Conservation (phyloP, 2,888 invertebrate species). For the Lithophane ornitopus region DNA sequence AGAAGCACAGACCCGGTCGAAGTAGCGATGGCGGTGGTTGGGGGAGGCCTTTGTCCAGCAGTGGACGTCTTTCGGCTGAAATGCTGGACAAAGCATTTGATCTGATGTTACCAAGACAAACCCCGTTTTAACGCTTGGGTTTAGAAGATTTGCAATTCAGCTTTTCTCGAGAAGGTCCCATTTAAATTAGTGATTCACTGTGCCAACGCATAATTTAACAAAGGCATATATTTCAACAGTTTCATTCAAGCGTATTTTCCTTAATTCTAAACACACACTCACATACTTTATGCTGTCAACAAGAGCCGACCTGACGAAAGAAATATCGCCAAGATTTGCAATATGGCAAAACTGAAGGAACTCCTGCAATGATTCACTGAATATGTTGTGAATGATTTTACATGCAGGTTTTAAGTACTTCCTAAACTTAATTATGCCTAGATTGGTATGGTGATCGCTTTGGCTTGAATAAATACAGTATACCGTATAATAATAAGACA, state of each 20-base stretch:
- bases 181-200: conserved; percentile 12
- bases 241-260: conserved; percentile 18
- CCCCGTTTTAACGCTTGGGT: not conserved
- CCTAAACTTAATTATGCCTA: conserved; percentile 7
- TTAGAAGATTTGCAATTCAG: not conserved
- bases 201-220: conserved; percentile 3
- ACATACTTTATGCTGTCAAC: conserved; percentile 18
- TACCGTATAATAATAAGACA: not conserved
- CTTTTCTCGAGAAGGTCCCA: not conserved
- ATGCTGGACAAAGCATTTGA: not conserved
- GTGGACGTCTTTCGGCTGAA: too few relatives aligned
- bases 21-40: too few relatives aligned
- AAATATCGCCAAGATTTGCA: conserved; percentile 7
- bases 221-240: conserved; percentile 8
- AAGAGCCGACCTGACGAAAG: conserved; percentile 1
- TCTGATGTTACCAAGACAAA: not conserved
- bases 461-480: not conserved
- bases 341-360: conserved; percentile 11
- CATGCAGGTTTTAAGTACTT: conserved; percentile 10
- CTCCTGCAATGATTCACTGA: conserved; percentile 45
- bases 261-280: not conserved
- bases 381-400: conserved; percentile 11
- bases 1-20: too few relatives aligned
- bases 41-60: too few relatives aligned
- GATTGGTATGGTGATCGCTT: not conserved